phyloP scores from a whole-genome alignment of 1,140 invertebrate genomes.

The Heliothis virescens region DNA sequence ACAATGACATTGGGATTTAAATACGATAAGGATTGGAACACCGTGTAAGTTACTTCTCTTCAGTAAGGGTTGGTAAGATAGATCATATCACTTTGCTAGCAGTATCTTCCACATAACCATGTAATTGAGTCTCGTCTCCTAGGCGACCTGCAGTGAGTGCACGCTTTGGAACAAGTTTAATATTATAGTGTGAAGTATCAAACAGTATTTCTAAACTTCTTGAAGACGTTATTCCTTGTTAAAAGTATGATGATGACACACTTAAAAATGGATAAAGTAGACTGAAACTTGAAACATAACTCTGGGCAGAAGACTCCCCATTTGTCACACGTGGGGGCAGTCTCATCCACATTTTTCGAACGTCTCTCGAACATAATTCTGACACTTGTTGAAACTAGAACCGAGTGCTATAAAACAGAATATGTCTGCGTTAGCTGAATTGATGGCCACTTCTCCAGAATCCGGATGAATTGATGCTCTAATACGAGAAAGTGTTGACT shows the following conservation, averaged over 20 bases:
- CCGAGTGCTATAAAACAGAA: conserved; percentile 54
- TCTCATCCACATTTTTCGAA: conserved; percentile 50
- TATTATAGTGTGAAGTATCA: neutral
- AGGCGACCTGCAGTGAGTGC: neutral
- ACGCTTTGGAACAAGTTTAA: neutral
- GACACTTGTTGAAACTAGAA: conserved; percentile 58
- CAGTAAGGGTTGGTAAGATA: neutral
- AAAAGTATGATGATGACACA: neutral
- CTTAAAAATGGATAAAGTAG: conserved; percentile 15
- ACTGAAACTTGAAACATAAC: conserved; percentile 14
- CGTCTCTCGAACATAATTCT: conserved; percentile 49
- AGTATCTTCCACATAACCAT: neutral
- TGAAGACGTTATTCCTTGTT: neutral
- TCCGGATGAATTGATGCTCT: conserved; percentile 43
- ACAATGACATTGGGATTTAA: too few species aligned
- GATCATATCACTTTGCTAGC: neutral
- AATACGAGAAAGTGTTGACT: conserved; percentile 40
- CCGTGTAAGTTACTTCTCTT: too few species aligned
- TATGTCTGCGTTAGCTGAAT: conserved; percentile 45
- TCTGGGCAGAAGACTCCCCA: conserved; percentile 19
- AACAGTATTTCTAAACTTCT: neutral
- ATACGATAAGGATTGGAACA: neutral
- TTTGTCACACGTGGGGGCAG: conserved; percentile 47
- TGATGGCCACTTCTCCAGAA: conserved; percentile 36
- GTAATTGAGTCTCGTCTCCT: neutral